A percentile compares a stretch with the other conserved stretches of the same genome.
Conservation (phyloP, 2,888 invertebrate species). For the Nasonovia ribisnigri region DNA sequence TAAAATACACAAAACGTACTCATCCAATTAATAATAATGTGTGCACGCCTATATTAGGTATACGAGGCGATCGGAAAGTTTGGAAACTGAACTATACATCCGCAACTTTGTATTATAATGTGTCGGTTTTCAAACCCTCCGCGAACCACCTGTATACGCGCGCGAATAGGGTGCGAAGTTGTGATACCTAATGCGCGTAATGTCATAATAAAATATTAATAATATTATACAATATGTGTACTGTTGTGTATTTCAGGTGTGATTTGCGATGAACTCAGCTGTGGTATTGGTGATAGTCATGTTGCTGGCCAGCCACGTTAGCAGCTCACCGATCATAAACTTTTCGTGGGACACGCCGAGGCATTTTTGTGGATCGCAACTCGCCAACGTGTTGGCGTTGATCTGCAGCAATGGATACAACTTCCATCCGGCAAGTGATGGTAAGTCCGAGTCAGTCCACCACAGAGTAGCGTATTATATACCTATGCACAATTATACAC, state of each 20-base stretch:
- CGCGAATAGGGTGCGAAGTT: not conserved
- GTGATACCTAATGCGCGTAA: too few species aligned
- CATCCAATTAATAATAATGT: not conserved
- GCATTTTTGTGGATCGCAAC: constrained; percentile 65
- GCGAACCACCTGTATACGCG: too few species aligned
- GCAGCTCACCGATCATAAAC: constrained; percentile 53
- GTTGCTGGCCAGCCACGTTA: constrained; percentile 62
- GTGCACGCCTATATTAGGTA: not conserved
- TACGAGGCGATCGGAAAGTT: not conserved
- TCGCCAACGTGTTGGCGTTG: constrained; percentile 65
- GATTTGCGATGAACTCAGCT: constrained; percentile 55
- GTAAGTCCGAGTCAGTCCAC: not conserved
- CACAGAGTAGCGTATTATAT: not conserved
- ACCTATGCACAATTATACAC: too few species aligned
- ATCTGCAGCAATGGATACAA: constrained; percentile 66
- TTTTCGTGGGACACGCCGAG: constrained; percentile 62
- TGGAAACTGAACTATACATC: not conserved
- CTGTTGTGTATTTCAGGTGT: constrained; percentile 37
- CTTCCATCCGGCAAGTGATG: constrained; percentile 55
- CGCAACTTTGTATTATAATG: not conserved
- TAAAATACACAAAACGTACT: not conserved
- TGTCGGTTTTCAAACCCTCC: too few species aligned
- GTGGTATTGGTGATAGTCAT: constrained; percentile 50
- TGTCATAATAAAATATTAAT: not conserved
- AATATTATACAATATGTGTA: not conserved